Conservation (phyloP, 2,113 vertebrate genomes). For the Dendrocopos noguchii region DNA sequence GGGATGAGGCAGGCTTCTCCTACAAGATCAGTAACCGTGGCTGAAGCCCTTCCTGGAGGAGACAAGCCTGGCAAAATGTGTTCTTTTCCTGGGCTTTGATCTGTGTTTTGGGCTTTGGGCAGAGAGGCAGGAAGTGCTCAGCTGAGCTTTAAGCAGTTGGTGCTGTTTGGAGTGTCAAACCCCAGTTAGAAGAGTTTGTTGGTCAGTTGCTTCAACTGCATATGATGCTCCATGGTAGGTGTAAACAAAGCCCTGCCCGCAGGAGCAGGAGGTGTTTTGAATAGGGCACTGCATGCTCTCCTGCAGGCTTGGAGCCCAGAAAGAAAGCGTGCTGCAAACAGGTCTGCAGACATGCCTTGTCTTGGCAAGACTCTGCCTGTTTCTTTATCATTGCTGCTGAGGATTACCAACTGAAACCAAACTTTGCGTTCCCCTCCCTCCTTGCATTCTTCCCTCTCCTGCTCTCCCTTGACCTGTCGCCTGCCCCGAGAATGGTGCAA, state of each 20-base stretch:
- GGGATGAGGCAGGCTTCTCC: background rate
- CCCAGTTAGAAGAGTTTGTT: rapidly evolving
- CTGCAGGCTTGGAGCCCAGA: background rate
- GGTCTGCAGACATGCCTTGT: background rate
- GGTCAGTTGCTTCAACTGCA: background rate
- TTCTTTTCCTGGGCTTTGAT: background rate
- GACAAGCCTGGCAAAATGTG: background rate
- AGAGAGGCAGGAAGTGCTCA: background rate
- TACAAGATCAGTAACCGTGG: background rate
- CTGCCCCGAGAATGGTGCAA: background rate
- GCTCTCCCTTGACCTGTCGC: background rate
- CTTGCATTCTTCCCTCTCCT: background rate
- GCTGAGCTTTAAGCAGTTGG: background rate
- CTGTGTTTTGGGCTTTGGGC: background rate
- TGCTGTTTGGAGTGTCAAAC: background rate
- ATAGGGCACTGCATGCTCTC: background rate
- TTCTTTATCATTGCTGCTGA: background rate
- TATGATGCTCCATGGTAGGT: rapidly evolving
- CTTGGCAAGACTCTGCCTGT: conserved; percentile 8
- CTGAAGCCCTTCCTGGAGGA: background rate
- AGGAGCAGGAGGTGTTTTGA: background rate
- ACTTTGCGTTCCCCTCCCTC: background rate
- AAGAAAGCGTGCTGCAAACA: background rate
- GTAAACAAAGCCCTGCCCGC: background rate
- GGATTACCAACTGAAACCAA: background rate